phyloP scores from a whole-genome alignment of 2,888 invertebrate species.

The Thereva unica region DNA sequence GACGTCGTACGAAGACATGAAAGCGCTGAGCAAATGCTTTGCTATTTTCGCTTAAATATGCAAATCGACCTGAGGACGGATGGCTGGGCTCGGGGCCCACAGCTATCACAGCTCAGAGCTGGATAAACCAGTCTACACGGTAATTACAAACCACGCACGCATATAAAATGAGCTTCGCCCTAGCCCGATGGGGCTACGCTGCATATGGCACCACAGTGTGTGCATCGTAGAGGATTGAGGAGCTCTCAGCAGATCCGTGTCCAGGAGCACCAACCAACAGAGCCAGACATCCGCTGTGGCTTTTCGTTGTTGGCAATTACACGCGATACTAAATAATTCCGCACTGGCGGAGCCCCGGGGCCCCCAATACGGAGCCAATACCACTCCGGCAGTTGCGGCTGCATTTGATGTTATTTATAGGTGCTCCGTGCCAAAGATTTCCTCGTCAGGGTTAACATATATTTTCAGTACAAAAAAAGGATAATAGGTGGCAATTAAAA shows the following conservation, averaged over 20 bases:
- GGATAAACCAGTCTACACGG: conserved; percentile 32
- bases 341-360: too few species aligned
- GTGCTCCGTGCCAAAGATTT: conserved; percentile 18
- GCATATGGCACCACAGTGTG: conserved; percentile 32
- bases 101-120: too few species aligned
- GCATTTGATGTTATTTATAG: conserved; percentile 33
- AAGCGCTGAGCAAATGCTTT: conserved; percentile 28
- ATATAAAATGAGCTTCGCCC: conserved; percentile 35
- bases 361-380: conserved; percentile 2
- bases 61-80: conserved; percentile 37
- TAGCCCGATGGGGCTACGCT: background rate
- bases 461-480: conserved; percentile 21
- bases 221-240: background rate
- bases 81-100: background rate
- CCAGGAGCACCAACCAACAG: background rate
- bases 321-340: conserved; percentile 39
- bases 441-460: conserved; percentile 8
- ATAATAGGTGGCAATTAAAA: conserved; percentile 33
- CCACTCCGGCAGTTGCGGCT: conserved; percentile 17
- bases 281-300: conserved; percentile 25
- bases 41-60: conserved; percentile 36
- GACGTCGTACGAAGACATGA: conserved; percentile 19
- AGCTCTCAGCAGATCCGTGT: background rate
- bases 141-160: conserved; percentile 41
- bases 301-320: conserved; percentile 30